Conservation (phyloP, 2,888 invertebrate genomes). For the Oscheius sp. region DNA sequence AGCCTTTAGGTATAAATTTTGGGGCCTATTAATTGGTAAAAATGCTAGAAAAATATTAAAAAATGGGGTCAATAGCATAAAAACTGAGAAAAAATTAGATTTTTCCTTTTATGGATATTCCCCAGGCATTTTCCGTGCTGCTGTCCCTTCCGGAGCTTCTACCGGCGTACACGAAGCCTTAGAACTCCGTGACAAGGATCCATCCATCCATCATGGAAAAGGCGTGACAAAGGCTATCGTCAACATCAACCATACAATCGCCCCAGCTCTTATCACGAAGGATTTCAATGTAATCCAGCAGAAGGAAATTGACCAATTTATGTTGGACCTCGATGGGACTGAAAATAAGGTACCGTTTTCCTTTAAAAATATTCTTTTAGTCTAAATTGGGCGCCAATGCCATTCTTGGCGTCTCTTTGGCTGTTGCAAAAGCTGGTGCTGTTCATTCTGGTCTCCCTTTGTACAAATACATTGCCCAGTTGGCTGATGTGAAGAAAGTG, state of each 20-base stretch:
- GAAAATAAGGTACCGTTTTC: slow-evolving; percentile 90
- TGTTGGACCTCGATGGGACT: slow-evolving; percentile 91
- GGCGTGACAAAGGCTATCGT: slow-evolving; percentile 88
- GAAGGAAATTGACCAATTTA: slow-evolving; percentile 84
- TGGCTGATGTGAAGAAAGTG: slow-evolving; percentile 87
- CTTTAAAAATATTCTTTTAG: no score
- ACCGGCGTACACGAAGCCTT: slow-evolving; percentile 97
- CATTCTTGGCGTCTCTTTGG: slow-evolving; percentile 86
- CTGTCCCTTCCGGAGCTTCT: slow-evolving; percentile 97
- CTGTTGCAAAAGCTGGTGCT: slow-evolving; percentile 96
- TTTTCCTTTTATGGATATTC: background rate
- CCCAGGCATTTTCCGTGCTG: slow-evolving; percentile 81
- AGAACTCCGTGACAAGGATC: slow-evolving; percentile 92
- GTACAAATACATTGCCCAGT: slow-evolving; percentile 88
- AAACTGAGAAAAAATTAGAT: no score
- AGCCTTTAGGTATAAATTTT: no score
- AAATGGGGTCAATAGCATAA: no score
- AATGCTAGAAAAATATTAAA: no score
- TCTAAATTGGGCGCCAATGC: slow-evolving; percentile 68
- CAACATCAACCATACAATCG: slow-evolving; percentile 84
- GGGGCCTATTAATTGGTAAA: no score
- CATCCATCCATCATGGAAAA: slow-evolving; percentile 86
- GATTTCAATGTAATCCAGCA: slow-evolving; percentile 88
- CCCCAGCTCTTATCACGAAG: slow-evolving; percentile 76
- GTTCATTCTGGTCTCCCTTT: slow-evolving; percentile 83